These are phyloP conservation scores for Saguinus imperator DNA, from an alignment of 2,113 vertebrate genomes.

Conservation along the genomic window DNA sequence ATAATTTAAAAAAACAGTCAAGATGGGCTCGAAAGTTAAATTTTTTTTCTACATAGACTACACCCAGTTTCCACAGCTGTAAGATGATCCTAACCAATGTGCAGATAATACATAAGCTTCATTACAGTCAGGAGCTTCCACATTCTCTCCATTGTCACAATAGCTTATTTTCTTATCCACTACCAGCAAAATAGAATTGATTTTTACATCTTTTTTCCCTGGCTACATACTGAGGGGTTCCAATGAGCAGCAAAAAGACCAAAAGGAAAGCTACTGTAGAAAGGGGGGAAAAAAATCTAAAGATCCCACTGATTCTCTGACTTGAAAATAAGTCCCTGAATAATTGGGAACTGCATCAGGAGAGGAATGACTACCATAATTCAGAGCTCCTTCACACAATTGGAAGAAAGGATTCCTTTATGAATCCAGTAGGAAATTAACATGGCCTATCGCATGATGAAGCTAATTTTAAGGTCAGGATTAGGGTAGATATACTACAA, in stretches of 20 bases:
- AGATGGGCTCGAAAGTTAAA: neutral
- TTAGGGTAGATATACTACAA: neutral
- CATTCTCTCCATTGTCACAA: neutral
- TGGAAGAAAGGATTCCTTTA: neutral
- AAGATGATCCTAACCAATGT: neutral
- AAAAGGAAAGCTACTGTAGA: neutral
- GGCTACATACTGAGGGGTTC: neutral
- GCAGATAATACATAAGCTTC: neutral
- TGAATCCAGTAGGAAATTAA: neutral
- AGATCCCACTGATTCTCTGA: neutral
- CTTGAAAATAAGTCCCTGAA: neutral
- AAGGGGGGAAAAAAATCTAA: neutral
- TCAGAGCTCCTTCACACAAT: neutral
- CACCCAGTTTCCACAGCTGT: neutral
- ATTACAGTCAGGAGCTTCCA: neutral
- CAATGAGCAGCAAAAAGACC: constrained; percentile 34
- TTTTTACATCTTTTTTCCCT: constrained; percentile 47
- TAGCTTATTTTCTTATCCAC: constrained; percentile 29
- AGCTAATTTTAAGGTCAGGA: constrained; percentile 1
- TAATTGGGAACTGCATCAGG: neutral
- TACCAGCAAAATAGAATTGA: constrained; percentile 20
- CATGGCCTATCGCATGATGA: neutral
- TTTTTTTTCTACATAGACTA: neutral
- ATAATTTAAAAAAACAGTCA: neutral
- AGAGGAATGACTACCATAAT: neutral